Evolutionary conservation across 2,797 vertebrate species (phyloP).

Genomic region (Eidolon dupreanum): DNA sequence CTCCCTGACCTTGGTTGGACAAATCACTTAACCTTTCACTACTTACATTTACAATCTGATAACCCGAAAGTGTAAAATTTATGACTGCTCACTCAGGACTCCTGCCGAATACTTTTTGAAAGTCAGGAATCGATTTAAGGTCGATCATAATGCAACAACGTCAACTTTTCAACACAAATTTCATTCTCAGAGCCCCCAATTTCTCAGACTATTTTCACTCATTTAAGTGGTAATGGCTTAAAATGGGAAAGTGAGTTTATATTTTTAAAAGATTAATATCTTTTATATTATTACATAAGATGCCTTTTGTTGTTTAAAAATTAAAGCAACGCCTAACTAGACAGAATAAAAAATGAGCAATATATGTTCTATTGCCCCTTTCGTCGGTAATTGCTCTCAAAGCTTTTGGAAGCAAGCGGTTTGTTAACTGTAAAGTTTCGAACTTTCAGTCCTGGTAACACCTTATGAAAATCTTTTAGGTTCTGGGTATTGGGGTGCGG

Average conservation of each 20-base stretch:
- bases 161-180: neutral
- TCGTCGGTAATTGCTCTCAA: neutral
- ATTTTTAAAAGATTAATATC: neutral
- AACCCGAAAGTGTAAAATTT: neutral
- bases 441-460: neutral
- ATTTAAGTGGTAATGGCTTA: neutral
- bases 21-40: conserved; percentile 11
- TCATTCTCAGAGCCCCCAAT: neutral
- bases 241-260: neutral
- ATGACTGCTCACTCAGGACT: neutral
- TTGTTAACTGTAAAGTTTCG: neutral
- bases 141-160: neutral
- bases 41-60: neutral
- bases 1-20: conserved; percentile 1
- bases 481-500: neutral
- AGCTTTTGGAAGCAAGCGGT: neutral
- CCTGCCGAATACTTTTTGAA: neutral
- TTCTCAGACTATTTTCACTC: neutral
- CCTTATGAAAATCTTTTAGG: neutral
- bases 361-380: neutral
- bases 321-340: neutral
- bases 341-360: neutral
- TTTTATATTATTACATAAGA: neutral
- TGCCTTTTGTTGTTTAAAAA: neutral
- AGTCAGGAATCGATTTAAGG: neutral